Conservation (phyloP, 2,113 vertebrate species). For the Aegithalos caudatus region DNA sequence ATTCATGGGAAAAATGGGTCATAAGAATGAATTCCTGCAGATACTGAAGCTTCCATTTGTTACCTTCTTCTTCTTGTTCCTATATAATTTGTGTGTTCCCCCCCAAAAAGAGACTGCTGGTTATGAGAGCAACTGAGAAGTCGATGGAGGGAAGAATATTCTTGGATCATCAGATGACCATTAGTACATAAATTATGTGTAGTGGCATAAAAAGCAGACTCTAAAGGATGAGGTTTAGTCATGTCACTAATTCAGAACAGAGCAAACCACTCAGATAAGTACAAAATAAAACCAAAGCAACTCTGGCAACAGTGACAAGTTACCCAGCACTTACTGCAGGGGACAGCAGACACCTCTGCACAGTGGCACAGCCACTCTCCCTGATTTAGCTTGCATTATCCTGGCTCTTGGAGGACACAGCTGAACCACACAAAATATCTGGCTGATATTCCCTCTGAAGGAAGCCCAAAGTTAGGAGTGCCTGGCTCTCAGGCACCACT, state of each 20-base stretch:
- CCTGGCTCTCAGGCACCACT: neutral
- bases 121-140: neutral
- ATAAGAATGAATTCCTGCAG: neutral
- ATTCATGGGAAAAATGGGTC: neutral
- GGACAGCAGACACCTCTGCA: neutral
- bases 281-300: neutral
- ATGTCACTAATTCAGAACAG: neutral
- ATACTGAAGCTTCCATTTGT: neutral
- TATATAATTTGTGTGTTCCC: neutral
- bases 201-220: neutral
- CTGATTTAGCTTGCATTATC: fast-evolving
- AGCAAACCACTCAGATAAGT: neutral
- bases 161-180: neutral
- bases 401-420: neutral
- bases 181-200: neutral
- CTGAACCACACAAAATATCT: neutral
- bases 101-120: neutral
- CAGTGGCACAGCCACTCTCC: neutral
- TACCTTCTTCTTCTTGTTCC: neutral
- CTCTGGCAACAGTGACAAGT: neutral
- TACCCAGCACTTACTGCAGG: neutral
- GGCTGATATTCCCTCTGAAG: neutral
- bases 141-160: neutral
- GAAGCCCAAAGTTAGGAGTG: neutral
- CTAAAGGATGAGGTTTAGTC: neutral